These are phyloP conservation scores for Chaetogeoica ovagalla DNA, from an alignment of 2,888 invertebrate genomes.

Conservation along the genomic window DNA sequence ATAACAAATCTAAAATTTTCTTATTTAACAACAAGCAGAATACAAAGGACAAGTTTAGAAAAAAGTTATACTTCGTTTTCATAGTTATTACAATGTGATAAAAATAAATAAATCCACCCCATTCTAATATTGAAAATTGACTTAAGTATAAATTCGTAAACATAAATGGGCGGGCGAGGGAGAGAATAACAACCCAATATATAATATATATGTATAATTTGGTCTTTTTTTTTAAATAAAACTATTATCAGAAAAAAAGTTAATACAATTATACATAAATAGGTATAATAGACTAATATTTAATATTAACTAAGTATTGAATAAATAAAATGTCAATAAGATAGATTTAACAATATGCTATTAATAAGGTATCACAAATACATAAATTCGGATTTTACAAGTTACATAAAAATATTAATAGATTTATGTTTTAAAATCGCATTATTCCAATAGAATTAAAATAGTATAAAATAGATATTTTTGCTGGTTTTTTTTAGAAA, in stretches of 20 bases:
- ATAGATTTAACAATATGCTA: constrained; percentile 41
- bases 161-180: constrained; percentile 7
- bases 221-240: constrained; percentile 26
- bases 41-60: neutral
- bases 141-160: constrained; percentile 40
- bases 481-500: neutral
- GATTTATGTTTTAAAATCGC: constrained; percentile 18
- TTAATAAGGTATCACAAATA: constrained; percentile 49
- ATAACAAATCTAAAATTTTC: neutral
- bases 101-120: constrained; percentile 28
- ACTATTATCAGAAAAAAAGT: neutral
- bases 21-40: neutral
- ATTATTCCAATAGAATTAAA: constrained; percentile 22
- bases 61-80: neutral
- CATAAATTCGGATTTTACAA: constrained; percentile 49
- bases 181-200: no score
- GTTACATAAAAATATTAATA: constrained; percentile 8
- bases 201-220: neutral
- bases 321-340: constrained; percentile 33
- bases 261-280: constrained; percentile 17
- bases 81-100: constrained; percentile 19
- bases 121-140: constrained; percentile 44
- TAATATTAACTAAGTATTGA: constrained; percentile 39
- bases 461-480: constrained; percentile 20
- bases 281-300: constrained; percentile 36